A percentile compares a stretch with the other conserved stretches of the same genome.
Evolutionary conservation across 2,888 invertebrate species (phyloP).

Genomic region (Rhagophthalmus giganteus): DNA sequence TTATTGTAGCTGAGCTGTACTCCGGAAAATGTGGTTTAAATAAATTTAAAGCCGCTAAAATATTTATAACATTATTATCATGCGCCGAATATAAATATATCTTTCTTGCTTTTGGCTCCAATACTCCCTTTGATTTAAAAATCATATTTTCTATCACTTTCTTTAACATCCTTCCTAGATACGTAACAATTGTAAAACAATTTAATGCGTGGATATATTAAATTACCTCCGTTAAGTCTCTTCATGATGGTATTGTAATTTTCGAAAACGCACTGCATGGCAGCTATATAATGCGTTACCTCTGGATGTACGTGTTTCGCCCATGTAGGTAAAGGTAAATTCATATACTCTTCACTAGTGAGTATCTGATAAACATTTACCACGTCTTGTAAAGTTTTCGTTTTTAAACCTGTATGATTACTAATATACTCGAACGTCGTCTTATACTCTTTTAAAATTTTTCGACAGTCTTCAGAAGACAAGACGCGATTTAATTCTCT

Average conservation of each 20-base stretch:
- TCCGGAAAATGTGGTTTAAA: constrained; percentile 44
- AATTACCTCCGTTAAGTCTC: constrained; percentile 56
- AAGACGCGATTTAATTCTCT: too few relatives aligned
- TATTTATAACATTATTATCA: constrained; percentile 45
- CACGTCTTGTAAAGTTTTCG: not conserved
- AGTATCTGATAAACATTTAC: constrained; percentile 45
- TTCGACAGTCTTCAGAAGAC: too few relatives aligned
- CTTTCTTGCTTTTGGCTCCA: constrained; percentile 37
- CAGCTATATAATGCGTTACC: constrained; percentile 47
- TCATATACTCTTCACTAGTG: constrained; percentile 47
- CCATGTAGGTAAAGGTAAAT: constrained; percentile 56
- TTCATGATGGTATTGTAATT: constrained; percentile 49
- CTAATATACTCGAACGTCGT: too few relatives aligned
- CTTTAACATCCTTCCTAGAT: constrained; percentile 45
- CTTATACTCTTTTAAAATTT: too few relatives aligned
- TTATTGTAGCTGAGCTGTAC: constrained; percentile 44
- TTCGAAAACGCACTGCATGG: constrained; percentile 53
- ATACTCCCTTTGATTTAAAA: constrained; percentile 35
- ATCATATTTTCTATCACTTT: constrained; percentile 45
- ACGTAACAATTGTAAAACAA: not conserved
- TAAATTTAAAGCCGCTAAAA: constrained; percentile 39
- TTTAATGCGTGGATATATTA: too few relatives aligned
- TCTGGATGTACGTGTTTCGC: constrained; percentile 47
- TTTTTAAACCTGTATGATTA: too few relatives aligned
- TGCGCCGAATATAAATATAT: constrained; percentile 49